phyloP scores from a whole-genome alignment of 2,888 invertebrate genomes.

The Thalpophila matura region DNA sequence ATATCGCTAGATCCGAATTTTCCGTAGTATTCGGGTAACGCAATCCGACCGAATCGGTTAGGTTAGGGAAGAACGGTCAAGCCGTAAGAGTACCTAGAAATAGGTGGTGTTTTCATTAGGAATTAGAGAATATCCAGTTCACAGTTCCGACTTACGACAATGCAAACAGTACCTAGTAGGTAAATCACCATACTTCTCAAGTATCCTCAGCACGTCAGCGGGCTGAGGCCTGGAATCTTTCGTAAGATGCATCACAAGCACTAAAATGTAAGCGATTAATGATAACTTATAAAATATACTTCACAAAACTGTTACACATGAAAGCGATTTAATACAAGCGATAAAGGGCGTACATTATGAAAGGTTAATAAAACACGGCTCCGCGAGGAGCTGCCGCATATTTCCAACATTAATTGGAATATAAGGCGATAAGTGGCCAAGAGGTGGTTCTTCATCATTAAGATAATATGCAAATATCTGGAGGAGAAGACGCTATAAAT shows the following conservation, averaged over 20 bases:
- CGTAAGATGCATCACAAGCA: neutral
- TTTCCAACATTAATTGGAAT: constrained; percentile 86
- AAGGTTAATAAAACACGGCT: constrained; percentile 83
- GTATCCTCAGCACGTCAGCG: neutral
- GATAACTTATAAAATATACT: constrained; percentile 69
- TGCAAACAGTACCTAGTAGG: no score
- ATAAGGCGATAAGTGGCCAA: constrained; percentile 80
- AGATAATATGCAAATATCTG: constrained; percentile 85
- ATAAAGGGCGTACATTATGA: constrained; percentile 81
- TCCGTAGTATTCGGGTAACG: no score
- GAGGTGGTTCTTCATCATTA: constrained; percentile 83
- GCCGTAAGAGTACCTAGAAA: no score
- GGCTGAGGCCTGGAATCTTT: neutral
- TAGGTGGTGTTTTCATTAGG: no score
- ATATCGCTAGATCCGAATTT: no score
- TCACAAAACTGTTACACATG: constrained; percentile 77
- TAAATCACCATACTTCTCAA: no score
- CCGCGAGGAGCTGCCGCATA: constrained; percentile 76
- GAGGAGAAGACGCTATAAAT: constrained; percentile 77
- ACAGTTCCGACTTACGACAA: no score
- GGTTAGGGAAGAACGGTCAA: no score
- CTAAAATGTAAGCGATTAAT: constrained; percentile 30
- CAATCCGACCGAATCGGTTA: no score
- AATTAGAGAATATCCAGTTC: no score
- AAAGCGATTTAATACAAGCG: constrained; percentile 77